A percentile compares a stretch with the other conserved stretches of the same genome.
phyloP scores from a whole-genome alignment of 37 sponge, comb jelly and placozoan species.

The Mnemiopsis leidyi region DNA sequence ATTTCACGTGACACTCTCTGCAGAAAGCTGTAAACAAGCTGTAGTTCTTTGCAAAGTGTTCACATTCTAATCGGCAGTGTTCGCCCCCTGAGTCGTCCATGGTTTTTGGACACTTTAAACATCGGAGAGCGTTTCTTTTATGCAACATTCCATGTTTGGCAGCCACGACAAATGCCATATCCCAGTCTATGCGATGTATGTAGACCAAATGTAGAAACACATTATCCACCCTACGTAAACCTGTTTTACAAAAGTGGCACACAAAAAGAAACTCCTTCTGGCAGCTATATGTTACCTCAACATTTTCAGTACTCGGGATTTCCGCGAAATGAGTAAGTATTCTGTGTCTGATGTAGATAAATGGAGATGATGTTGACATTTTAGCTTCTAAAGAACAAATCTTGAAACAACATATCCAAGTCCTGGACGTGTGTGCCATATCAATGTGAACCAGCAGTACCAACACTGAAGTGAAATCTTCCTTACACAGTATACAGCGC shows the following conservation, averaged over 20 bases:
- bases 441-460: not conserved
- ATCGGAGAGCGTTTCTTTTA: not conserved
- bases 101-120: not conserved
- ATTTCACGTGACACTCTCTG: not conserved
- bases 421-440: not conserved
- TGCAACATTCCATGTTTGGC: not conserved
- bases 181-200: not conserved
- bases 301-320: not conserved
- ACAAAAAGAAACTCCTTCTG: not conserved
- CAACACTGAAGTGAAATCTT: not conserved
- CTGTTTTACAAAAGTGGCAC: not conserved
- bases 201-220: not conserved
- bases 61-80: not conserved
- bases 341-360: not conserved
- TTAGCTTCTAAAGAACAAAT: not conserved
- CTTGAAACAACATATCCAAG: not conserved
- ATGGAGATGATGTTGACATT: not conserved
- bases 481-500: not conserved
- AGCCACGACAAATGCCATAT: not conserved
- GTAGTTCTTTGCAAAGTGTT: not conserved
- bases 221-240: not conserved
- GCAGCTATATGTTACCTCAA: not conserved
- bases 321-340: not conserved
- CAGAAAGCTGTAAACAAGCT: not conserved
- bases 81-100: not conserved